Evolutionary conservation across 2,888 invertebrate genomes (phyloP), one percentile per base, ranked within the genome.

Genomic region (Meloe dianella): DNA sequence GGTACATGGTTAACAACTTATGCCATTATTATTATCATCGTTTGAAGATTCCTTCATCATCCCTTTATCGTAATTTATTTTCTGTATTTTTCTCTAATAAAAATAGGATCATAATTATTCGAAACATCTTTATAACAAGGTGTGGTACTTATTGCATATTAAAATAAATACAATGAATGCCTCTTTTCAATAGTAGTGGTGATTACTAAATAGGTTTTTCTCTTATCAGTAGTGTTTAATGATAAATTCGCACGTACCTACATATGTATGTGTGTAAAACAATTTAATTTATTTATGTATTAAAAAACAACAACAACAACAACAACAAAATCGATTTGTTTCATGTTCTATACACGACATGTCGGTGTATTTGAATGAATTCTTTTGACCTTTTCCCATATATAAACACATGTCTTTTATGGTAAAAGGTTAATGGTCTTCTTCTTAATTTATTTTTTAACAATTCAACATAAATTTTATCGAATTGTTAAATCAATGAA

Each of bases 401-500:
- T 24, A 51, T 51, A 24, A 6, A 51, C 4, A 59, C 24, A 24
- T 32, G 22, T 59, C 14, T 35, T 29, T 35, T n/a, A 30, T 14
- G 5, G 20, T 12, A 60, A 60, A n/a, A 60, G 60, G 60, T 60
- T 38, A 38, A 60, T 41, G 22, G 60, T 60, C 60, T 60, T 41
- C 60, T 60, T 41, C 60, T 60, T 60, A 60, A 60, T 60, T 60
- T 60, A 60, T 60, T 60, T 59, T 38, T 22, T 17, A 29, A 41
- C 41, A 41, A 41, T 60, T 60, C 60, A 24, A 35, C 60, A 41
- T 38, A 30, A 30, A 35, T 38, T 27, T 60, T 35, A 54, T 27
- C 59, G 32, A 29, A 30, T 1, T 22, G 1, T 32, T 38, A 38
- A 60, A 60, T 60, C 60, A 60, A 60, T 60, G 60, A 60, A 60